These are phyloP conservation scores for Bettongia penicillata DNA, from an alignment of 2,113 vertebrate genomes.

Conservation along the genomic window DNA sequence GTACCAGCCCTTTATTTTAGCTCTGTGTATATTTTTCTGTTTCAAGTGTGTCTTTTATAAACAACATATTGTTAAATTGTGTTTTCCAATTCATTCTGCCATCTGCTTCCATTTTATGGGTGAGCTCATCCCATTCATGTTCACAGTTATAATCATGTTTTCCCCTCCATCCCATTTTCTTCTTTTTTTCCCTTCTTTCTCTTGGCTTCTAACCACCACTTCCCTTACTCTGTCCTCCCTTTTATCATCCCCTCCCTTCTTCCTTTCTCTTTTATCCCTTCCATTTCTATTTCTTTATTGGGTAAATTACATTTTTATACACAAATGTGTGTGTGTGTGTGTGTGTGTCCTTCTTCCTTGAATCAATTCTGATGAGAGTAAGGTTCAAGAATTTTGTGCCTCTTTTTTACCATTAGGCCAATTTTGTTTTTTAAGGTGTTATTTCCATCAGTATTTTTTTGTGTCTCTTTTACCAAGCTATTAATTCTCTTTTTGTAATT, in stretches of 20 bases:
- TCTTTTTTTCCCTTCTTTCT: not conserved
- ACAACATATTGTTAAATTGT: not conserved
- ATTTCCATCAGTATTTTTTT: not conserved
- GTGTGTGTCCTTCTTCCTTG: too few relatives aligned
- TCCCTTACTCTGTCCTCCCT: not conserved
- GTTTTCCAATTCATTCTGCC: not conserved
- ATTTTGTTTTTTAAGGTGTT: not conserved
- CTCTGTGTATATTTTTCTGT: too few relatives aligned
- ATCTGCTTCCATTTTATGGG: not conserved
- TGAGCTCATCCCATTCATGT: not conserved
- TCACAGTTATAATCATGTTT: not conserved
- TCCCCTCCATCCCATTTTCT: not conserved
- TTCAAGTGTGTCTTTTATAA: not conserved
- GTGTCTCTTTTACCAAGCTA: not conserved
- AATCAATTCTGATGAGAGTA: too few relatives aligned
- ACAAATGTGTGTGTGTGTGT: not conserved
- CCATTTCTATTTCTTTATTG: not conserved
- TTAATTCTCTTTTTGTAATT: not conserved
- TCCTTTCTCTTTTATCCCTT: too few relatives aligned
- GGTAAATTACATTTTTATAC: not conserved
- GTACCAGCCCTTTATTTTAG: too few relatives aligned
- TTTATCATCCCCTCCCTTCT: not conserved
- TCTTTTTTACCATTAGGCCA: not conserved
- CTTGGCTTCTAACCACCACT: not conserved
- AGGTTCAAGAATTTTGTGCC: not conserved